Evolutionary conservation across 2,797 vertebrate species (phyloP).

Genomic region (Rhinophrynus dorsalis): DNA sequence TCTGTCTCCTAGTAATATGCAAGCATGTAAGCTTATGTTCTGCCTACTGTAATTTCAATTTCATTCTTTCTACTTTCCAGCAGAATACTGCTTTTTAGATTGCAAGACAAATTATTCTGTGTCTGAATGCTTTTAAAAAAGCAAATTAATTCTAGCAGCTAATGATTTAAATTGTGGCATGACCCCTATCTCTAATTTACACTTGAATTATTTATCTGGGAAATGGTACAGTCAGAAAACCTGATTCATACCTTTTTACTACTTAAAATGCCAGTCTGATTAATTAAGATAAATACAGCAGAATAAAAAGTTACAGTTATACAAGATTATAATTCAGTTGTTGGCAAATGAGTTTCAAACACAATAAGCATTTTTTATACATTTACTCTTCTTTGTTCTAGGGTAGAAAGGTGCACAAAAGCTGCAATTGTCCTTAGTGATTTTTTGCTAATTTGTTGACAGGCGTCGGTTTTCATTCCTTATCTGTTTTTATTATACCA

Average conservation of each 20-base stretch:
- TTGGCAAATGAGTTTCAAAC: constrained; percentile 7
- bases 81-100: constrained; percentile 30
- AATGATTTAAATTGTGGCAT: constrained; percentile 46
- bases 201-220: constrained; percentile 46
- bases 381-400: not conserved
- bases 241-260: constrained; percentile 46
- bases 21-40: not conserved
- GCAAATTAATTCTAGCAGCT: constrained; percentile 47
- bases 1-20: constrained; percentile 1
- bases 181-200: constrained; percentile 46
- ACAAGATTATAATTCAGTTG: constrained; percentile 19
- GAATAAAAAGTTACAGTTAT: constrained; percentile 27
- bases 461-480: no score
- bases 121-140: constrained; percentile 40
- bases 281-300: constrained; percentile 38
- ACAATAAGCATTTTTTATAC: constrained; percentile 7
- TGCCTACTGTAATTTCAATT: constrained; percentile 20
- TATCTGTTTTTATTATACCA: no score
- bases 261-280: constrained; percentile 42
- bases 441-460: no score
- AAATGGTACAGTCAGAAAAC: constrained; percentile 37
- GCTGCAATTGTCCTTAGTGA: no score
- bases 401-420: not conserved
- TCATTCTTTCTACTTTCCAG: constrained; percentile 16
- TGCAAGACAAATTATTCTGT: constrained; percentile 40